Percentiles rank a stretch among this genome's conserved stretches.
phyloP scores from a whole-genome alignment of 2,888 invertebrate genomes.

The Phragmatobia fuliginosa region DNA sequence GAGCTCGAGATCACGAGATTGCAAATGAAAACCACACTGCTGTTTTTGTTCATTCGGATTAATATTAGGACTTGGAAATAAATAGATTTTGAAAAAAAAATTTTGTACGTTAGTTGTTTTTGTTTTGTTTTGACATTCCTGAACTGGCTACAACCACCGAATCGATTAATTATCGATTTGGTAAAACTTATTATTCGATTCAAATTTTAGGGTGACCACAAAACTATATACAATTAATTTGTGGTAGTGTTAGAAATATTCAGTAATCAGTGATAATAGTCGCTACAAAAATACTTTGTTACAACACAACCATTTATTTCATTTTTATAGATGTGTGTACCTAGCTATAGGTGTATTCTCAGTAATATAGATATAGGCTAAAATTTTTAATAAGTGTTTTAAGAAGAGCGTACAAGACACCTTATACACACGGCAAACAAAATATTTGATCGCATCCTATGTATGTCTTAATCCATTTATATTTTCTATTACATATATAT shows the following conservation, averaged over 20 bases:
- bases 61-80: conserved; percentile 20
- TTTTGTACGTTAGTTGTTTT: background rate
- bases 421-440: background rate
- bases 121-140: background rate
- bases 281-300: background rate
- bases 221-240: too few species aligned
- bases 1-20: conserved; percentile 47
- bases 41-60: conserved; percentile 17
- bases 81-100: background rate
- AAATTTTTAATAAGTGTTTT: background rate
- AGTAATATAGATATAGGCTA: background rate
- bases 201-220: background rate
- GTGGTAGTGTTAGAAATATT: too few species aligned
- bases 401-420: background rate
- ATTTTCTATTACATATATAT: too few species aligned
- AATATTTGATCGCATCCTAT: too few species aligned
- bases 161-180: too few species aligned
- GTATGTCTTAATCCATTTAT: too few species aligned
- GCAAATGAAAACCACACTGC: conserved; percentile 47
- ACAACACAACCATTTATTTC: background rate
- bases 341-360: background rate
- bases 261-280: background rate
- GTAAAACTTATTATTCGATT: background rate
- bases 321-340: background rate
- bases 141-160: background rate